Conservation (phyloP, 2,888 invertebrate species). For the Tethea ocularis region DNA sequence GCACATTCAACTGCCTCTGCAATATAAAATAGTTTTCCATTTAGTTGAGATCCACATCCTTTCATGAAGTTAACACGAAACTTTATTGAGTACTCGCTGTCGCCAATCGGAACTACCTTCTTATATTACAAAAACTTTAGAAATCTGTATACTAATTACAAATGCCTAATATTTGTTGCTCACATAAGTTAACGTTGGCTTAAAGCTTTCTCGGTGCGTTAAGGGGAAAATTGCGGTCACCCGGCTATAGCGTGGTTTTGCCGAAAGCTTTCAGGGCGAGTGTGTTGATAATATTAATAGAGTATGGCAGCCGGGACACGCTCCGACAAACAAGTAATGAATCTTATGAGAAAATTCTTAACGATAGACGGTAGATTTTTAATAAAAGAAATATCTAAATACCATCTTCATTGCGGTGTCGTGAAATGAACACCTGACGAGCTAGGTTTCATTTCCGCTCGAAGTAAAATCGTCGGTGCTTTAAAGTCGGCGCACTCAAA, state of each 20-base stretch:
- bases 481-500: constrained; percentile 35
- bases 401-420: neutral
- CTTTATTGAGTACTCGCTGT: constrained; percentile 22
- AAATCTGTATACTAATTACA: constrained; percentile 13
- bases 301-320: constrained; percentile 19
- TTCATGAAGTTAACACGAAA: constrained; percentile 31
- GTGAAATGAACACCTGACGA: neutral
- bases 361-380: neutral
- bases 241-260: constrained; percentile 35
- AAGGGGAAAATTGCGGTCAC: constrained; percentile 36
- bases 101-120: constrained; percentile 18
- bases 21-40: constrained; percentile 51
- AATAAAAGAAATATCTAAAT: neutral
- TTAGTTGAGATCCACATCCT: constrained; percentile 25
- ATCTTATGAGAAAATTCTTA: constrained; percentile 5
- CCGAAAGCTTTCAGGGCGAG: constrained; percentile 33
- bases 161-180: constrained; percentile 12
- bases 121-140: no score
- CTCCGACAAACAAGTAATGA: constrained; percentile 16
- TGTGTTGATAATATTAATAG: constrained; percentile 37
- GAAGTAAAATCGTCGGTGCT: constrained; percentile 24
- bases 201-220: constrained; percentile 36
- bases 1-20: constrained; percentile 94
- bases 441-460: constrained; percentile 29
- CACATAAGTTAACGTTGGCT: constrained; percentile 15